These are phyloP conservation scores for Catamblyrhynchus diadema DNA, from an alignment of 2,797 vertebrate genomes.

Conservation along the genomic window DNA sequence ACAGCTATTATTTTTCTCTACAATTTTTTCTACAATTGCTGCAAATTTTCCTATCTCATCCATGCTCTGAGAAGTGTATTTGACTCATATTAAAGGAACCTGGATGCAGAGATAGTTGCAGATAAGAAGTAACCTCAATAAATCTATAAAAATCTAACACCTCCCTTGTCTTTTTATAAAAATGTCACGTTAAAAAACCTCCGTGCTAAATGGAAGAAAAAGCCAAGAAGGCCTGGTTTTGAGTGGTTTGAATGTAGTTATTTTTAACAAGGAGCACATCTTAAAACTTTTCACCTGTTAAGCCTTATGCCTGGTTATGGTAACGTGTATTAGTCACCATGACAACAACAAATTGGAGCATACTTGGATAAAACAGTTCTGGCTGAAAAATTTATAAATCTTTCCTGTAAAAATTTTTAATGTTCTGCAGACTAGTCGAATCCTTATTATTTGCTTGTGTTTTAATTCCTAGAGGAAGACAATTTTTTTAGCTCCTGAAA, in stretches of 20 bases:
- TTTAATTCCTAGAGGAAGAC: neutral
- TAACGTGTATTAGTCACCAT: conserved; percentile 34
- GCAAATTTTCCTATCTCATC: neutral
- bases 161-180: neutral
- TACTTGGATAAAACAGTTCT: neutral
- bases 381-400: neutral
- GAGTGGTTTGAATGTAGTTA: neutral
- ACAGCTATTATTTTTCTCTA: neutral
- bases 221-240: neutral
- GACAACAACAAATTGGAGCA: conserved; percentile 39
- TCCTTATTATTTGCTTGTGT: neutral
- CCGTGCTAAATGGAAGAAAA: neutral
- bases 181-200: neutral
- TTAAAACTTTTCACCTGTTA: conserved; percentile 25
- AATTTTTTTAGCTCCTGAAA: neutral
- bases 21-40: neutral
- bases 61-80: neutral
- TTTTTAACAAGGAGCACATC: neutral
- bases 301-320: neutral
- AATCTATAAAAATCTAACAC: neutral
- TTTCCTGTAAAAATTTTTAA: neutral
- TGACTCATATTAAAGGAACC: neutral
- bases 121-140: neutral
- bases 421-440: neutral
- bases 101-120: neutral